phyloP scores from a whole-genome alignment of 2,113 vertebrate species.

The Serinus canaria region DNA sequence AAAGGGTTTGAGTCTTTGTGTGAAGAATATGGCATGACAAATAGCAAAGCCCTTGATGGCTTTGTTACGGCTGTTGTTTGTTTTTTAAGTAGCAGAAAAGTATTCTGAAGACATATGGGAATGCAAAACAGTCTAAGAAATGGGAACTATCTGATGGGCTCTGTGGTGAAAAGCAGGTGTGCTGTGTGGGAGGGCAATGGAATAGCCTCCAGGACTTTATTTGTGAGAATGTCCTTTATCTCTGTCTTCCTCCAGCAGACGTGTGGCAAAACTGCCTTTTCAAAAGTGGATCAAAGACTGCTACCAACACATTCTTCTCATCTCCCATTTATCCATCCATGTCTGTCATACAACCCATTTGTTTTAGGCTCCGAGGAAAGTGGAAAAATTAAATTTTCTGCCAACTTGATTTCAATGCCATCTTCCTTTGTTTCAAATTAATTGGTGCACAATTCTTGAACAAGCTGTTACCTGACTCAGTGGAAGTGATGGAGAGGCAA shows the following conservation, averaged over 20 bases:
- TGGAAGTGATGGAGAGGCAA: not conserved
- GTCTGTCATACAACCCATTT: not conserved
- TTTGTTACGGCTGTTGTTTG: not conserved
- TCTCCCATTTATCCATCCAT: not conserved
- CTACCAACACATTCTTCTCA: not conserved
- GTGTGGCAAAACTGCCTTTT: not conserved
- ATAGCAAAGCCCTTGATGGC: not conserved
- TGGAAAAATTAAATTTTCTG: slow-evolving; percentile 12
- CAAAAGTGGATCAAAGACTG: not conserved
- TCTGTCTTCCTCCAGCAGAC: not conserved
- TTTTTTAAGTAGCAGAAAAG: not conserved
- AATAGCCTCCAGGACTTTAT: slow-evolving; percentile 6
- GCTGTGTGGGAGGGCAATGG: not conserved
- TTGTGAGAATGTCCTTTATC: slow-evolving; percentile 18
- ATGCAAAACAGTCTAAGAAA: not conserved
- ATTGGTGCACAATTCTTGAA: not conserved
- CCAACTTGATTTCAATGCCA: not conserved
- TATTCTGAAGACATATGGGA: slow-evolving; percentile 21
- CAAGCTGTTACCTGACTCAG: not conserved
- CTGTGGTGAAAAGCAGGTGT: slow-evolving; percentile 29
- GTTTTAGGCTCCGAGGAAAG: not conserved
- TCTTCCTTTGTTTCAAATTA: not conserved
- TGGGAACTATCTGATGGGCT: not conserved
- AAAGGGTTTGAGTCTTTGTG: not conserved
- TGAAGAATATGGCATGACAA: not conserved